Base-by-base conservation (phyloP, 2,797 vertebrate genomes). In the Lithobates pipiens region DNA sequence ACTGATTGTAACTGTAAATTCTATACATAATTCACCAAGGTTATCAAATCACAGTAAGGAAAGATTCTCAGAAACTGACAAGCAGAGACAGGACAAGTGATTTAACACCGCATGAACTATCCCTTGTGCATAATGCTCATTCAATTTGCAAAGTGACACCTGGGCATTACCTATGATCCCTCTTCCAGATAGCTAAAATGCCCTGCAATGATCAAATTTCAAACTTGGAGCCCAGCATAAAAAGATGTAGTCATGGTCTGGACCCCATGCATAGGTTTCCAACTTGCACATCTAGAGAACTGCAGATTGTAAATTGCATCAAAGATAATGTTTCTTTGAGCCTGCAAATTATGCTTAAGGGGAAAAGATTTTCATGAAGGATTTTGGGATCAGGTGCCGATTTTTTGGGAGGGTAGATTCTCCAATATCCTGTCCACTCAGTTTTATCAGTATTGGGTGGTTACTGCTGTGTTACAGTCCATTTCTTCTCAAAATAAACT, bases 91-190 rank as follows among this genome's bases (percentile, higher is more conserved):
- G 68, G 44, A 84, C 34, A 42, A 36, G 3, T 34, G 78, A 80
- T 80, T 71, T 71, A 72, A 6, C n/a, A 3, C 25, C 1, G 32
- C 9, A 42, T 50, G 69, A 73, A 65, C 69, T 65, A 54, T 76
- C 42, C 68, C 73, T 69, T 65, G 65, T 8, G 34, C 65, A 79
- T 63, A 84, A 79, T 63, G 8, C 50, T 63, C 25, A 10, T 67
- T 67, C 76, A 85, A 67, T 73, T 63, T 65, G 39, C 34, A 32
- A 73, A 21, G 50, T 73, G 32, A 78, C 27, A 61, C 57, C 25
- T 21, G 21, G n/a, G 18, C 29, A 25, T 29, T 79, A 25, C 50
- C 23, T 79, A 23, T 50, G 61, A 39, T 63, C 7, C 67, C 57
- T 79, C 57, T 34, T 42, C 4, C 18, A n/a, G 70, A 8, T 36